Conservation (phyloP, 2,113 vertebrate species). For the Hippopotamus amphibius region DNA sequence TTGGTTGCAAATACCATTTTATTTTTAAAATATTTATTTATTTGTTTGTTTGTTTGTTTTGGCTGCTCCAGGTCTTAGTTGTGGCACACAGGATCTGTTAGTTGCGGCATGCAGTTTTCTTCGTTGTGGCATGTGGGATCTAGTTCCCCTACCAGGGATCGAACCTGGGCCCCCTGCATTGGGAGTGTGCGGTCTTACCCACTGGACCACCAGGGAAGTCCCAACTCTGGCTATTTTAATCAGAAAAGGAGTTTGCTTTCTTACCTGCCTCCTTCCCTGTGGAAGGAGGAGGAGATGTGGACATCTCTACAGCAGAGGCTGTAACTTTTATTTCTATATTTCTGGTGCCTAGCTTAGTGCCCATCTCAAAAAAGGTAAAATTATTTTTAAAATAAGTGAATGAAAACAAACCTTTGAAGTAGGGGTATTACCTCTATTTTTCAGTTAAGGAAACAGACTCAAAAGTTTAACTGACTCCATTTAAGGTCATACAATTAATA, state of each 20-base stretch:
- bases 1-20: background rate
- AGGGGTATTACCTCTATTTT: background rate
- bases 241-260: background rate
- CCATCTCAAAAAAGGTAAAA: conserved; percentile 8
- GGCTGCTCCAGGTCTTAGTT: no score
- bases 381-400: background rate
- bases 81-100: no score
- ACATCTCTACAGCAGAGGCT: background rate
- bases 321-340: background rate
- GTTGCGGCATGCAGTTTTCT: no score
- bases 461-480: background rate
- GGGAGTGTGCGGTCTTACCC: no score
- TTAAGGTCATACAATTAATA: background rate
- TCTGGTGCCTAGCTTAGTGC: background rate
- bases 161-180: no score
- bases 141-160: no score
- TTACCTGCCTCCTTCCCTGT: background rate
- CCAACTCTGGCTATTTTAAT: background rate
- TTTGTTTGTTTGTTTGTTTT: no score
- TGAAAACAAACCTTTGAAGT: background rate
- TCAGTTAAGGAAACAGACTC: background rate
- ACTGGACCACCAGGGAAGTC: no score
- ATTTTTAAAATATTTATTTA: no score
- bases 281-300: background rate
- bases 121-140: no score